phyloP scores from a whole-genome alignment of 2,113 vertebrate species.

The Kryptolebias marmoratus region DNA sequence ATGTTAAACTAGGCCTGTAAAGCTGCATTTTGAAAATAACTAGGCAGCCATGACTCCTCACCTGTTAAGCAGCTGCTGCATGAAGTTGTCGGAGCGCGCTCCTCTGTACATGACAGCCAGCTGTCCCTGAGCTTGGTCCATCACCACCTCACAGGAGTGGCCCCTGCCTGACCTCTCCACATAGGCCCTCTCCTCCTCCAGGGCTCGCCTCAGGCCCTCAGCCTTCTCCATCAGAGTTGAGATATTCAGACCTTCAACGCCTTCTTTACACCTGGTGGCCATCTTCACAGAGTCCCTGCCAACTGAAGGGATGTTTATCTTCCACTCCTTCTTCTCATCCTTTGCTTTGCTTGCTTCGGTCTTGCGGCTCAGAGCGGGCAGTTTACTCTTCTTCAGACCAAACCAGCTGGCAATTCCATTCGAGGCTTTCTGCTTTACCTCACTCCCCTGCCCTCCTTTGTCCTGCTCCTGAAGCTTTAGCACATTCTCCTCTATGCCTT shows the following conservation, averaged over 20 bases:
- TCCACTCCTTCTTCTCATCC: conserved; percentile 83
- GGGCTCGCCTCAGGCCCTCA: conserved; percentile 89
- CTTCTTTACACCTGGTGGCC: conserved; percentile 84
- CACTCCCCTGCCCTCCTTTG: conserved; percentile 67
- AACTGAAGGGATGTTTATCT: conserved; percentile 79
- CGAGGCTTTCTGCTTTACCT: conserved; percentile 90
- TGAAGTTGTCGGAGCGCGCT: conserved; percentile 91
- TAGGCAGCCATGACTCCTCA: conserved; percentile 61
- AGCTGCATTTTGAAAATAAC: too few species aligned
- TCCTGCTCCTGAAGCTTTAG: conserved; percentile 91
- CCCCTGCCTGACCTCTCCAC: conserved; percentile 86
- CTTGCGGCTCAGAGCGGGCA: conserved; percentile 90
- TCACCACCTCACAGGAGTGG: conserved; percentile 80
- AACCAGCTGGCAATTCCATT: conserved; percentile 95
- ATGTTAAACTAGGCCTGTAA: neutral
- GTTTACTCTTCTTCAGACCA: conserved; percentile 92
- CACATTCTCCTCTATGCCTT: conserved; percentile 95
- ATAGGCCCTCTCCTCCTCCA: conserved; percentile 93
- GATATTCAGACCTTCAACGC: conserved; percentile 91
- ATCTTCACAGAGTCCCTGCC: conserved; percentile 80
- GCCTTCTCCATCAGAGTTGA: conserved; percentile 97
- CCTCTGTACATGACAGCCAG: conserved; percentile 90
- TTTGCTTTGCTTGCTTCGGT: conserved; percentile 82
- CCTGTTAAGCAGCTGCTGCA: conserved; percentile 97
- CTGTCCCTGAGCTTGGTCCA: conserved; percentile 85